These are phyloP conservation scores for Pseudochromis fuscus DNA, from an alignment of 2,797 vertebrate species.

Conservation along the genomic window DNA sequence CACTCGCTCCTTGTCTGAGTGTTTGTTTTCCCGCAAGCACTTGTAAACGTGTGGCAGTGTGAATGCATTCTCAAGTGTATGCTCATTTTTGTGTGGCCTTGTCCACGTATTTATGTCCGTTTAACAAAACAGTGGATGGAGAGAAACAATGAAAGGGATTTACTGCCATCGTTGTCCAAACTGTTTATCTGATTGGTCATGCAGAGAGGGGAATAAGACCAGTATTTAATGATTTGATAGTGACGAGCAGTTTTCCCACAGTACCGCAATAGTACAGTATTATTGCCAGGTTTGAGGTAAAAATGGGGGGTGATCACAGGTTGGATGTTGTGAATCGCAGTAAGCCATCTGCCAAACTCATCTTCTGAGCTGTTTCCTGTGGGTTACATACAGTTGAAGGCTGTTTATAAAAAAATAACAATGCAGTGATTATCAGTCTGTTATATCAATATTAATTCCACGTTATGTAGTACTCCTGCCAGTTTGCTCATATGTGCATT, in stretches of 20 bases:
- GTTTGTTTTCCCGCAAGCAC: not conserved
- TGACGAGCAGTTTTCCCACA: not conserved
- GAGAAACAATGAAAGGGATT: constrained; percentile 39
- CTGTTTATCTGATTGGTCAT: constrained; percentile 46
- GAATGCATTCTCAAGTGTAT: not conserved
- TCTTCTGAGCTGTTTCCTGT: not conserved
- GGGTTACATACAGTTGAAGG: not conserved
- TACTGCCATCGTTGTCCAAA: constrained; percentile 39
- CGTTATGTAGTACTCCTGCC: not conserved
- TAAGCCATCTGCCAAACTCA: not conserved
- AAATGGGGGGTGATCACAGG: not conserved
- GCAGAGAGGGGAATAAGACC: not conserved
- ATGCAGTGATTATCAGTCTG: not conserved
- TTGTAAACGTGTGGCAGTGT: not conserved
- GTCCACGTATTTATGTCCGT: constrained; percentile 3
- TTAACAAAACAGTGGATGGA: constrained; percentile 23
- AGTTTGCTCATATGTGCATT: not conserved
- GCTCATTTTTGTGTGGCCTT: not conserved
- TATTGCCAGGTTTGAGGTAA: not conserved
- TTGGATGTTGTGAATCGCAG: constrained; percentile 1
- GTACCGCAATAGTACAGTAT: not conserved
- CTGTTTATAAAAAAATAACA: not conserved
- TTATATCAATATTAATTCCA: not conserved
- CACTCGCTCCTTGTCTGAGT: not conserved
- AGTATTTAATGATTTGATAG: constrained; percentile 1